Conservation (phyloP, 64 coral and sea anemone genomes). For the Pocillopora damicornis region DNA sequence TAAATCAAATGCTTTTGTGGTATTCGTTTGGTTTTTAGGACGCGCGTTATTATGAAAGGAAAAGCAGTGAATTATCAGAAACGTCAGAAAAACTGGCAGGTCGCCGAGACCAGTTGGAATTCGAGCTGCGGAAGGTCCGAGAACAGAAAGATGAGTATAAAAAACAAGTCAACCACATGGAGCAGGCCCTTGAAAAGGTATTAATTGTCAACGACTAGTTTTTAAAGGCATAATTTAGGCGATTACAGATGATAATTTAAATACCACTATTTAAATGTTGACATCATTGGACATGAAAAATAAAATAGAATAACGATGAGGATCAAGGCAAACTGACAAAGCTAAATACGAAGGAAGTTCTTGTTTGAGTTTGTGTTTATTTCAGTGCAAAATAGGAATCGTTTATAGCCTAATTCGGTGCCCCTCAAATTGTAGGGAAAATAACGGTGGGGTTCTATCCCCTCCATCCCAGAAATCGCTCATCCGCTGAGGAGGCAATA, state of each 20-base stretch:
- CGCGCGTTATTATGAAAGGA: slow-evolving; percentile 78
- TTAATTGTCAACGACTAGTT: background rate
- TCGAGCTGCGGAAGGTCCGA: slow-evolving; percentile 40
- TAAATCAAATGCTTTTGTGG: background rate
- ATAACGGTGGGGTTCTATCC: background rate
- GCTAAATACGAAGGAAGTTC: background rate
- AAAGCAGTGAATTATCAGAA: slow-evolving; percentile 51
- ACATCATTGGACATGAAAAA: background rate
- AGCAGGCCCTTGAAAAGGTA: slow-evolving; percentile 95
- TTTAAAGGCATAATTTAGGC: too few species aligned
- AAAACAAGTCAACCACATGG: slow-evolving; percentile 74
- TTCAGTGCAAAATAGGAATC: too few species aligned
- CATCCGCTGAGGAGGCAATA: background rate
- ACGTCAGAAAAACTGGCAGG: slow-evolving; percentile 35
- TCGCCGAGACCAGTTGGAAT: slow-evolving; percentile 55
- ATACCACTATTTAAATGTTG: background rate
- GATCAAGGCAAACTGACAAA: background rate
- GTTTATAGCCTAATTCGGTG: background rate
- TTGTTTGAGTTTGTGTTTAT: background rate
- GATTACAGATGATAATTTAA: too few species aligned
- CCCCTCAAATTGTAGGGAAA: background rate
- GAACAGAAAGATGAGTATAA: slow-evolving; percentile 52
- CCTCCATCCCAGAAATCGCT: background rate
- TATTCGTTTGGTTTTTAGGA: slow-evolving; percentile 52
- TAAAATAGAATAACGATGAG: background rate